Percentiles rank a stretch among this genome's conserved stretches.
These are phyloP conservation scores for Aplocera efformata DNA, from an alignment of 2,888 invertebrate genomes.

Conservation along the genomic window DNA sequence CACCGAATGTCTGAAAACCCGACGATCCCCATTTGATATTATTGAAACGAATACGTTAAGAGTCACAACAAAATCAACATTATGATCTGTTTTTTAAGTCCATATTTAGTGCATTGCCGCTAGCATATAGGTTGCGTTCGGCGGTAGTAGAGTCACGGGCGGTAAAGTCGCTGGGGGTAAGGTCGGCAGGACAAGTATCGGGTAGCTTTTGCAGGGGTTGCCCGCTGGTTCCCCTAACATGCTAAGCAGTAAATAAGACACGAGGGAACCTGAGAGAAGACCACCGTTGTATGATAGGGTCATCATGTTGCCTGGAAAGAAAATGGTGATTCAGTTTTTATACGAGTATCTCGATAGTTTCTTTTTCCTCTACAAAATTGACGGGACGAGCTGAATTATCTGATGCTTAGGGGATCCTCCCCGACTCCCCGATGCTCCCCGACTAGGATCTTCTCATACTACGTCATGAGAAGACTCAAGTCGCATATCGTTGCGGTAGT, in stretches of 20 bases:
- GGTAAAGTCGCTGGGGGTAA: conserved; percentile 42
- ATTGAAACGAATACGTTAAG: too few species aligned
- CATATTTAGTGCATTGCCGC: conserved; percentile 1
- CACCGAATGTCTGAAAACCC: too few species aligned
- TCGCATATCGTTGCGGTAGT: too few species aligned
- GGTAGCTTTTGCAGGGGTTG: conserved; percentile 68
- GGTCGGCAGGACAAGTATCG: conserved; percentile 59
- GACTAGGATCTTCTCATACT: too few species aligned
- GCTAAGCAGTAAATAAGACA: conserved; percentile 89
- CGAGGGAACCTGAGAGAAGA: conserved; percentile 89
- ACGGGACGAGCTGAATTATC: too few species aligned
- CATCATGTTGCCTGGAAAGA: conserved; percentile 91
- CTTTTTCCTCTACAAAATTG: too few species aligned
- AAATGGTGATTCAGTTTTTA: not conserved
- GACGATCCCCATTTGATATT: too few species aligned
- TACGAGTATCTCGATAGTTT: conserved; percentile 1
- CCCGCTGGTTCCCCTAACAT: conserved; percentile 79
- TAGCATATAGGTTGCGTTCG: conserved; percentile 19
- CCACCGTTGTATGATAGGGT: conserved; percentile 94
- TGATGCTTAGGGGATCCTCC: too few species aligned
- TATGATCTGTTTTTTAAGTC: not conserved
- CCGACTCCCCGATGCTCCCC: too few species aligned
- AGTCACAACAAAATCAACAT: too few species aligned
- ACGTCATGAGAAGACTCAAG: too few species aligned
- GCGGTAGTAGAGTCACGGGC: conserved; percentile 36